Base-by-base conservation (phyloP, 2,113 vertebrate species). In the Xiphophorus couchianus region DNA sequence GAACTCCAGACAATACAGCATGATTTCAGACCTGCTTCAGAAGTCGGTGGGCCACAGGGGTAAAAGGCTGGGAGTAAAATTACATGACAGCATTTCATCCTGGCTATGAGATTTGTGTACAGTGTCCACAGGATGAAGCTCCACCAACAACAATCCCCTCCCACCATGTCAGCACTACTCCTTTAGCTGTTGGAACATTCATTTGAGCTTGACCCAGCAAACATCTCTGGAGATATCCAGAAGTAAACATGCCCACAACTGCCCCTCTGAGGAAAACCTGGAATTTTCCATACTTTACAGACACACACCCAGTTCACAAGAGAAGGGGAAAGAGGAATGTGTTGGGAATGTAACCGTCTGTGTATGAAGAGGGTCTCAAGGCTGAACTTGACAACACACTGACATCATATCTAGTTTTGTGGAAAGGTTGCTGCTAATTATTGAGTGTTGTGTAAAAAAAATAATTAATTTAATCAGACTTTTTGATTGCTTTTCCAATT, bases 191-290 rank as follows among this genome's bases (percentile, higher is more conserved):
- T 90, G 82, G 84, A 89, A 91, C 89, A 88, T 87, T 90, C 64
- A 84, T 88, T 90, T 90, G 86, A 48, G 85, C 80, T 85, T 92
- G 91, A 92, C 93, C 93, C 93, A 90, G 85, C 92, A 90, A 89
- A 88, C 76, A 88, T 86, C 84, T 81, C 88, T 51, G 65, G 78
- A 84, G 81, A 81, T 79, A 83, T 74, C 76, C 79, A 82, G 77
- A 69, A 74, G 88, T 92, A 91, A 91, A 93, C 89, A 92, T 87
- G 89, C 69, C 65, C 13, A 35, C 84, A 78, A 87, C 68, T 65
- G 78, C 73, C 84, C 44, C 78, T 76, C 73, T 76, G 61, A 73
- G 79, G 70, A 82, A 88, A 88, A 90, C 63, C 86, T 84, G 90
- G 84, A 93, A 91, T 91, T 92, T 93, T 93, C 88, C 92, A 91